These are phyloP conservation scores for Drosophila bocki DNA, from an alignment of 1,140 invertebrate genomes.

Conservation along the genomic window DNA sequence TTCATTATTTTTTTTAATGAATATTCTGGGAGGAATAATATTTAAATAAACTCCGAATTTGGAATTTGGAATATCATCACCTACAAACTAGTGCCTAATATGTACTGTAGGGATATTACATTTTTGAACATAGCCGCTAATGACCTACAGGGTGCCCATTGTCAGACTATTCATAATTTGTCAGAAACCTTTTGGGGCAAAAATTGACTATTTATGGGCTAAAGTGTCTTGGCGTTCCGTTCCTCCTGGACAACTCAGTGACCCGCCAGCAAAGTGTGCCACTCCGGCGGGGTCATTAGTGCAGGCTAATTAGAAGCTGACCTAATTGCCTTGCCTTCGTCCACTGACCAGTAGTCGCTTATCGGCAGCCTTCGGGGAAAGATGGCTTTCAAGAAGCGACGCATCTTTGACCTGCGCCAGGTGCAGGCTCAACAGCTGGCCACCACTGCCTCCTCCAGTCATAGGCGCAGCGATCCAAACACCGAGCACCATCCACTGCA, in stretches of 20 bases:
- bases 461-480: background rate
- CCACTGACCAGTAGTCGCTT: constrained; percentile 10
- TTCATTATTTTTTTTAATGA: too few relatives aligned
- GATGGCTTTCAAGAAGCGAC: constrained; percentile 74
- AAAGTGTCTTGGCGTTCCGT: constrained; percentile 88
- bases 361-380: background rate
- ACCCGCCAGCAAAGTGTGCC: constrained; percentile 55
- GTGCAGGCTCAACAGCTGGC: constrained; percentile 58
- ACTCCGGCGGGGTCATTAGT: constrained; percentile 50
- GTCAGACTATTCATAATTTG: constrained; percentile 7
- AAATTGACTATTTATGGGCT: constrained; percentile 88
- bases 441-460: constrained; percentile 4
- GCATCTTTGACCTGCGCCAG: constrained; percentile 63
- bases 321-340: constrained; percentile 14
- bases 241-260: constrained; percentile 82
- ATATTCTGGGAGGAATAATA: too few relatives aligned
- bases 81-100: too few relatives aligned
- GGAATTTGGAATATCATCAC: too few relatives aligned
- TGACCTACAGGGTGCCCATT: constrained; percentile 16
- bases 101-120: too few relatives aligned
- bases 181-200: constrained; percentile 88
- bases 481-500: background rate
- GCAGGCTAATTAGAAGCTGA: constrained; percentile 38
- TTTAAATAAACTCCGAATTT: too few relatives aligned
- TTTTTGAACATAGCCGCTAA: constrained; percentile 3